A percentile compares a stretch with the other conserved stretches of the same genome.
Evolutionary conservation across 2,888 invertebrate species (phyloP).

Genomic region (Gymnosoma rotundatum): DNA sequence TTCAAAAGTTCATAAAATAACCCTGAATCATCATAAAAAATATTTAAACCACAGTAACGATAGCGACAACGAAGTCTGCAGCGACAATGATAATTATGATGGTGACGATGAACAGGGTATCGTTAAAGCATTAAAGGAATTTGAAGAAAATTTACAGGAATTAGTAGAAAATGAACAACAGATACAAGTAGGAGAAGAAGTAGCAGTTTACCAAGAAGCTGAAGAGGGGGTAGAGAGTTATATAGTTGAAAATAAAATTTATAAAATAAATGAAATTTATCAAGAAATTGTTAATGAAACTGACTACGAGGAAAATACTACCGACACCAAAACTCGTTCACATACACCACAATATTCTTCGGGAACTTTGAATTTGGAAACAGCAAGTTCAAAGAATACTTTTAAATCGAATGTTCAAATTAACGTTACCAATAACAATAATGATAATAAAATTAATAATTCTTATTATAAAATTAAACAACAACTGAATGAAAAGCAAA

Average conservation of each 20-base stretch:
- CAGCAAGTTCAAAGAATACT: constrained; percentile 34
- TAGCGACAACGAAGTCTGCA: constrained; percentile 6
- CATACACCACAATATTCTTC: background rate
- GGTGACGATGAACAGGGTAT: constrained; percentile 12
- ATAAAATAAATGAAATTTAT: constrained; percentile 63
- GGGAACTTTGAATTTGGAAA: constrained; percentile 27
- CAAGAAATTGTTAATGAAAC: constrained; percentile 53
- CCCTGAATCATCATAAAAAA: constrained; percentile 42
- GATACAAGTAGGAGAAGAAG: background rate
- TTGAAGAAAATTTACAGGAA: constrained; percentile 61
- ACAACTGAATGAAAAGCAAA: constrained; percentile 31
- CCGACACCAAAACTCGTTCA: background rate
- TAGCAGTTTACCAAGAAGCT: background rate
- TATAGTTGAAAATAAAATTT: constrained; percentile 47
- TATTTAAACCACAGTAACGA: constrained; percentile 22
- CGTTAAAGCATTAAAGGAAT: constrained; percentile 36
- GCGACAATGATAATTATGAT: constrained; percentile 8
- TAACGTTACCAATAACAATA: constrained; percentile 57
- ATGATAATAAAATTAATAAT: constrained; percentile 29
- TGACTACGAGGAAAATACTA: constrained; percentile 12
- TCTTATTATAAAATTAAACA: constrained; percentile 20
- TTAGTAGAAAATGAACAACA: constrained; percentile 50
- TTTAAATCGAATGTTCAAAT: constrained; percentile 55
- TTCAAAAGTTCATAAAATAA: constrained; percentile 36
- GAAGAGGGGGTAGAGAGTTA: constrained; percentile 21